phyloP scores from a whole-genome alignment of 2,888 invertebrate species.

The Andrena marginata region DNA sequence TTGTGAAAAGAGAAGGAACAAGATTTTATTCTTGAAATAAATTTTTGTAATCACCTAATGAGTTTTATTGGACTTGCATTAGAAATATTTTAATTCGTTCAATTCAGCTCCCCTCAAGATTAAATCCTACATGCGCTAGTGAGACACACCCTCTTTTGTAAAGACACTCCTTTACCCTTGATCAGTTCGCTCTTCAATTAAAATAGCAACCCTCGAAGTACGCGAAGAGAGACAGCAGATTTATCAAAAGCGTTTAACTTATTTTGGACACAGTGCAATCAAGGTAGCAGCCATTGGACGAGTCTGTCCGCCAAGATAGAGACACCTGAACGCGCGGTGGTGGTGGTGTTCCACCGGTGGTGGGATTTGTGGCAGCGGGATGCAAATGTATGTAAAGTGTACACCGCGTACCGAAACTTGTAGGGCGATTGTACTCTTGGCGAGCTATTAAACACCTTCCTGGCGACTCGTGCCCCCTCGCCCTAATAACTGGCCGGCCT shows the following conservation, averaged over 20 bases:
- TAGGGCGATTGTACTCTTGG: slow-evolving; percentile 81
- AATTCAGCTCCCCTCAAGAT: too few species aligned
- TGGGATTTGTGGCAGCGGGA: slow-evolving; percentile 76
- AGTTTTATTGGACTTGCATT: too few species aligned
- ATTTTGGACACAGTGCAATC: slow-evolving; percentile 27
- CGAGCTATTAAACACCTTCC: slow-evolving; percentile 83
- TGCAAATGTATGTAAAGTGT: slow-evolving; percentile 84
- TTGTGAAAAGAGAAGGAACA: too few species aligned
- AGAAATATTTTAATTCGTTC: too few species aligned
- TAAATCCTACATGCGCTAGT: too few species aligned
- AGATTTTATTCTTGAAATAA: too few species aligned
- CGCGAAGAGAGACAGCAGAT: not conserved
- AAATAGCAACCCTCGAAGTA: not conserved
- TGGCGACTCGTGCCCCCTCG: slow-evolving; percentile 75
- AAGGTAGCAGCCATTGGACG: slow-evolving; percentile 5
- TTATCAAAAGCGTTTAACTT: slow-evolving; percentile 38
- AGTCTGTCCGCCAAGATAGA: slow-evolving; percentile 70
- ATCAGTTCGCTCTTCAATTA: too few species aligned
- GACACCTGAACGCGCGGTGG: slow-evolving; percentile 66
- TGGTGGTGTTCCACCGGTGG: slow-evolving; percentile 64
- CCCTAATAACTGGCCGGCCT: slow-evolving; percentile 65
- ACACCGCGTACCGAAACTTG: slow-evolving; percentile 67
- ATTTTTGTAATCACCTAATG: too few species aligned
- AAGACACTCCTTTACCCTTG: too few species aligned
- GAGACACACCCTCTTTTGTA: too few species aligned